phyloP scores from a whole-genome alignment of 30 jellyfish, hydroid and myxozoan species.

The Calvadosia cruxmelitensis region DNA sequence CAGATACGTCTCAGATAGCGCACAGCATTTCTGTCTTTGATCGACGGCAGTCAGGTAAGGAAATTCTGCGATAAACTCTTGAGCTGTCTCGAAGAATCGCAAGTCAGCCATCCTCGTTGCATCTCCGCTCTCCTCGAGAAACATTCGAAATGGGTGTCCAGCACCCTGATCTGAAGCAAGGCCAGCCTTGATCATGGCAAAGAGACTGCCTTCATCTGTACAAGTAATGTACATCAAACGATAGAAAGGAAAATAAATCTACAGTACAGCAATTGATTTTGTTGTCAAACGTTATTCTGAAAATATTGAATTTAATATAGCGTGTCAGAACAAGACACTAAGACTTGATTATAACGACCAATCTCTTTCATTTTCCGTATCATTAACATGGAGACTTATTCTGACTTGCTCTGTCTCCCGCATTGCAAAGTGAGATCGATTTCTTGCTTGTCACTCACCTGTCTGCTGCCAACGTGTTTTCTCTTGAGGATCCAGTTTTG shows the following conservation, averaged over 20 bases:
- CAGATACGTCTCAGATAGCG: constrained; percentile 41
- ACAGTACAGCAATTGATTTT: too few relatives aligned
- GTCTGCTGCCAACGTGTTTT: not conserved
- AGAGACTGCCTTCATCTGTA: constrained; percentile 12
- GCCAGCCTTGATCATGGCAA: constrained; percentile 43
- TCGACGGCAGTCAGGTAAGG: constrained; percentile 29
- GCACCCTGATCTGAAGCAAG: constrained; percentile 74
- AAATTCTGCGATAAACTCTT: constrained; percentile 28
- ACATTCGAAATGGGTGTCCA: constrained; percentile 86
- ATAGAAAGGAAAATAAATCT: too few relatives aligned
- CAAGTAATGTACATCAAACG: too few relatives aligned
- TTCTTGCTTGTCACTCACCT: constrained; percentile 57
- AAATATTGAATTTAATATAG: too few relatives aligned
- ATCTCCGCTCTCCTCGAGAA: constrained; percentile 18
- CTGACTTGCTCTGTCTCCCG: too few relatives aligned
- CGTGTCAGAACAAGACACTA: too few relatives aligned
- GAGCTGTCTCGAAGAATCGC: constrained; percentile 76
- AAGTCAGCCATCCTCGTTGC: constrained; percentile 43
- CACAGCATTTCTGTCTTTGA: constrained; percentile 47
- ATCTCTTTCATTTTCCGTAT: too few relatives aligned
- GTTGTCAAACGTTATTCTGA: too few relatives aligned
- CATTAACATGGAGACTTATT: too few relatives aligned
- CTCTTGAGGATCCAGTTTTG: not conserved
- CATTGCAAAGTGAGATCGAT: not conserved
- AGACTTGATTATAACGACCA: too few relatives aligned